phyloP scores from a whole-genome alignment of 2,888 invertebrate species.

The Leucania comma region DNA sequence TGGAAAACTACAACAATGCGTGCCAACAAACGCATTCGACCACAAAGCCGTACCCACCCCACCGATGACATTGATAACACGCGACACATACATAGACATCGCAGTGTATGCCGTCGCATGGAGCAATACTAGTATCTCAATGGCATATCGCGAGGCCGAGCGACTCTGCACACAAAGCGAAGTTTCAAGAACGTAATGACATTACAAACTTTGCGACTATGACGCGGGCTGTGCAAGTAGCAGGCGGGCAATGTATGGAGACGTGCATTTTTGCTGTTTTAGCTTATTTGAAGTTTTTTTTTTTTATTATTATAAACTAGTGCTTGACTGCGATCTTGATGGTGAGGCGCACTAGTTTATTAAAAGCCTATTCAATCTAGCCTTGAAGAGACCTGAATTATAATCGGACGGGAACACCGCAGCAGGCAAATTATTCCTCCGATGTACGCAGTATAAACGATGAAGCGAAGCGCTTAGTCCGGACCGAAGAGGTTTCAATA shows the following conservation, averaged over 20 bases:
- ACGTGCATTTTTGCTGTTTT: background rate
- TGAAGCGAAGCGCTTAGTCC: too few relatives aligned
- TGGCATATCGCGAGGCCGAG: conserved; percentile 61
- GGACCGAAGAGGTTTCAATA: too few relatives aligned
- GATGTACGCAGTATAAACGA: too few relatives aligned
- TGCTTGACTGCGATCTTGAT: too few relatives aligned
- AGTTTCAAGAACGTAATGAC: conserved; percentile 76
- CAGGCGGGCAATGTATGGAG: background rate
- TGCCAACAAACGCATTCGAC: conserved; percentile 34
- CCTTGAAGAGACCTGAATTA: too few relatives aligned
- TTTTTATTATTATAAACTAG: too few relatives aligned
- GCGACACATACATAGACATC: conserved; percentile 14
- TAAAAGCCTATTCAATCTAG: too few relatives aligned
- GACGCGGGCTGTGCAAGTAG: conserved; percentile 46
- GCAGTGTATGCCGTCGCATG: conserved; percentile 12
- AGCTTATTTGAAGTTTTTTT: background rate
- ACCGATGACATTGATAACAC: conserved; percentile 53
- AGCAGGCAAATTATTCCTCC: too few relatives aligned
- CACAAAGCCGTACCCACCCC: conserved; percentile 44
- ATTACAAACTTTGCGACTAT: conserved; percentile 74
- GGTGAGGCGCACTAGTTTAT: too few relatives aligned
- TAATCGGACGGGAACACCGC: too few relatives aligned
- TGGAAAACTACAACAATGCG: conserved; percentile 52
- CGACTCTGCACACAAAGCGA: conserved; percentile 71
- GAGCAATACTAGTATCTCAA: conserved; percentile 60